These are phyloP conservation scores for Falcunculus frontatus DNA, from an alignment of 2,113 vertebrate genomes.

Conservation along the genomic window DNA sequence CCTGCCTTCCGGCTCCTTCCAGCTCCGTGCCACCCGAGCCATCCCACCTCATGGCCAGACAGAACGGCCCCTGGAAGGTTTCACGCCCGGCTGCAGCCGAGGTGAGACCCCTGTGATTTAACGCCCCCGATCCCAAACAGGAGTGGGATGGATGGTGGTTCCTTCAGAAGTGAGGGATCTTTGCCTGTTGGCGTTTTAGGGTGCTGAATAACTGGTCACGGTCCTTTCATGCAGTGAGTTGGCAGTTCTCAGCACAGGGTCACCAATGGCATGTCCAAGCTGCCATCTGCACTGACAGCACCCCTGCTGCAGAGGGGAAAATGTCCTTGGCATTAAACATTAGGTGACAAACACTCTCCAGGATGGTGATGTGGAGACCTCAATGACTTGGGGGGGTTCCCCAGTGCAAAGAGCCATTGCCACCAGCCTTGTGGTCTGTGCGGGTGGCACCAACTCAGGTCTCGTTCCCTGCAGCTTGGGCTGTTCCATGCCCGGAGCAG, in stretches of 20 bases:
- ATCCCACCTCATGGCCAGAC: not conserved
- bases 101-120: rapidly evolving
- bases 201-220: not conserved
- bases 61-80: rapidly evolving
- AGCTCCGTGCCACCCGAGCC: not conserved
- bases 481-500: not conserved
- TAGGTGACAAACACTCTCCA: not conserved
- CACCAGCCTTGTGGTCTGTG: not conserved
- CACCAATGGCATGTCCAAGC: rapidly evolving
- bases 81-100: not conserved
- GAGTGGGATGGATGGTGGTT: rapidly evolving
- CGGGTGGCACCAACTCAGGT: not conserved
- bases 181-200: not conserved
- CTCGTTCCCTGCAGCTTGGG: not conserved
- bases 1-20: not conserved
- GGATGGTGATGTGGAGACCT: rapidly evolving
- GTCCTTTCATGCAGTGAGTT: not conserved
- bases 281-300: not conserved
- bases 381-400: not conserved
- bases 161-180: not conserved
- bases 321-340: not conserved
- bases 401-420: not conserved
- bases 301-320: not conserved
- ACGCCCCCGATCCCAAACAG: rapidly evolving
- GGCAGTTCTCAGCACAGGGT: not conserved